These are phyloP conservation scores for Actinernus sp. DNA, from an alignment of 92 coral and sea anemone species.

Conservation along the genomic window DNA sequence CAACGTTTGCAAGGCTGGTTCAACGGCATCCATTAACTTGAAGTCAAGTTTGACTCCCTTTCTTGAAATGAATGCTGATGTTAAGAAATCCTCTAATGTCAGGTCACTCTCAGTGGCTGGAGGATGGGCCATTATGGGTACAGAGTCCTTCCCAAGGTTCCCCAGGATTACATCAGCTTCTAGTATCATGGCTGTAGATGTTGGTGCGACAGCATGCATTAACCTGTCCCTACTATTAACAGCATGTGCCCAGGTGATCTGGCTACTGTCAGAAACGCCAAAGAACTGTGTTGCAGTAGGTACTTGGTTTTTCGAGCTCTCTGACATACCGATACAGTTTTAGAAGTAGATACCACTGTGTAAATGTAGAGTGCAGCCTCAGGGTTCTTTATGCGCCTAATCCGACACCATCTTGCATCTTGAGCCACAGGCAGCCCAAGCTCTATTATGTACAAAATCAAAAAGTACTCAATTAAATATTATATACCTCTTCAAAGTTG, in stretches of 20 bases:
- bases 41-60: constrained; percentile 93
- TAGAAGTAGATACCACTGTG: no score
- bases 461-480: no score
- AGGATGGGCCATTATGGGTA: constrained; percentile 95
- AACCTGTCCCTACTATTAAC: constrained; percentile 76
- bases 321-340: no score
- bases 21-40: constrained; percentile 66
- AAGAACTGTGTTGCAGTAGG: background rate
- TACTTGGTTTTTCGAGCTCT: no score
- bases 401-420: no score
- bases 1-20: constrained; percentile 76
- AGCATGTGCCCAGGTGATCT: constrained; percentile 93
- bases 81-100: constrained; percentile 68
- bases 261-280: background rate
- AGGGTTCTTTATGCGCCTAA: no score
- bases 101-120: constrained; percentile 86
- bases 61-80: constrained; percentile 49
- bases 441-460: no score
- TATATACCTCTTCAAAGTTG: no score
- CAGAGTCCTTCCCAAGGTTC: constrained; percentile 56
- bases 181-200: constrained; percentile 70
- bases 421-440: no score
- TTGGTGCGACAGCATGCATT: constrained; percentile 39
- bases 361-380: no score
- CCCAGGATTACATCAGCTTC: constrained; percentile 87